Conservation (phyloP, 2,888 invertebrate species). For the Phytoseiulus persimilis region DNA sequence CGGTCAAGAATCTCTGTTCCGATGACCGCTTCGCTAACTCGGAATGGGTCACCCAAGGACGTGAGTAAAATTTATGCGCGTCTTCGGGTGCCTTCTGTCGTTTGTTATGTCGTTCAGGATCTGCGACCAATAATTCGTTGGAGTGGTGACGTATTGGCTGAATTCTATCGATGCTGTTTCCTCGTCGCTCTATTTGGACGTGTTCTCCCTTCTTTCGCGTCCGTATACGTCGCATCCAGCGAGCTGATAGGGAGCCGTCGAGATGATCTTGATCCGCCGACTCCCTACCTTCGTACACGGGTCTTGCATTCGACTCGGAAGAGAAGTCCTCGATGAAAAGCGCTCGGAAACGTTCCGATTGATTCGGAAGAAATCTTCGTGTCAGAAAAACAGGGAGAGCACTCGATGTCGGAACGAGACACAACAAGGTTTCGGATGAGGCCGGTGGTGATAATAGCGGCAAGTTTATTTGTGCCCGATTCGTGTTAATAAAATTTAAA, state of each 20-base stretch:
- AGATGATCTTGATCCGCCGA: too few species aligned
- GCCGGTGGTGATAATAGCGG: background rate
- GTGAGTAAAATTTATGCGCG: constrained; percentile 51
- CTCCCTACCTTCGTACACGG: too few species aligned
- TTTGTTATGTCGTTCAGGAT: background rate
- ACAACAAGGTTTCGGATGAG: too few species aligned
- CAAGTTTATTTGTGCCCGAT: constrained; percentile 19
- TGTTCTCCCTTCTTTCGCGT: background rate
- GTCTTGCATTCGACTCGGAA: too few species aligned
- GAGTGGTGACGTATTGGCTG: background rate
- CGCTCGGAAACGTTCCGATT: too few species aligned
- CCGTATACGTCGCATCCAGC: background rate
- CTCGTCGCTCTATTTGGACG: background rate
- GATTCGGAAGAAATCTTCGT: too few species aligned
- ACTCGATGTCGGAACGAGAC: background rate
- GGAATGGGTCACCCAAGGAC: constrained; percentile 59
- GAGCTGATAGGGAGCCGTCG: background rate
- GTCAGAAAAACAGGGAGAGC: too few species aligned
- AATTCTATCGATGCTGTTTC: background rate
- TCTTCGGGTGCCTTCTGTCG: background rate
- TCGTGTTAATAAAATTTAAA: constrained; percentile 38
- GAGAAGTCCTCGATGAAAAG: too few species aligned
- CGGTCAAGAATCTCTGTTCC: constrained; percentile 51
- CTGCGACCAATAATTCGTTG: background rate
- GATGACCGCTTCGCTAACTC: constrained; percentile 55